These are phyloP conservation scores for Zonitis immaculata DNA, from an alignment of 2,888 invertebrate species.

Conservation along the genomic window DNA sequence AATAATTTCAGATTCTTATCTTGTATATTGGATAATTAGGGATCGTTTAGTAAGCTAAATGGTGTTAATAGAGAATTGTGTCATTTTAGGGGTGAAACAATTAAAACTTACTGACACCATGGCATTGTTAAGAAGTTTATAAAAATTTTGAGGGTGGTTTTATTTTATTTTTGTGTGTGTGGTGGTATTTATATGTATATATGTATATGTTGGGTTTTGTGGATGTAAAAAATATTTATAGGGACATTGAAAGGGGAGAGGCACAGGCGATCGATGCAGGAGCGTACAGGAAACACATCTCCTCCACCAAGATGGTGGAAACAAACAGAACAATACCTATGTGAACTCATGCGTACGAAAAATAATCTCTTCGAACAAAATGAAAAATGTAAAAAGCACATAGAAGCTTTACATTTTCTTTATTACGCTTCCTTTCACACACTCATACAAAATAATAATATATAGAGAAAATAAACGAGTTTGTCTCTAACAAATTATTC, in stretches of 20 bases:
- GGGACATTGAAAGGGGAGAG: constrained; percentile 23
- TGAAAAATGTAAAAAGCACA: constrained; percentile 30
- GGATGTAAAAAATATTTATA: constrained; percentile 7
- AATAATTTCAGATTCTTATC: no score
- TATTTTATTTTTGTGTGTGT: no score
- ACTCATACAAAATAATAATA: no score
- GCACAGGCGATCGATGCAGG: constrained; percentile 40
- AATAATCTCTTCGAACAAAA: constrained; percentile 37
- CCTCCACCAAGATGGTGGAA: constrained; percentile 46
- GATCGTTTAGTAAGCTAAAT: no score
- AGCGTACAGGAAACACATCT: constrained; percentile 43
- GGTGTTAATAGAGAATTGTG: no score
- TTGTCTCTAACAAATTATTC: no score
- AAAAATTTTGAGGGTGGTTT: no score
- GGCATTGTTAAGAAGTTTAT: constrained; percentile 30
- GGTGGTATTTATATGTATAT: constrained; percentile 25
- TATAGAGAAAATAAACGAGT: no score
- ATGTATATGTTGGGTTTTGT: constrained; percentile 23
- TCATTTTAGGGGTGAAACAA: constrained; percentile 12
- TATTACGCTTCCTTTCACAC: constrained; percentile 19
- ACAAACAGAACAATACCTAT: constrained; percentile 46
- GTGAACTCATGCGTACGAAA: constrained; percentile 44
- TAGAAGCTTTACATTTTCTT: constrained; percentile 20
- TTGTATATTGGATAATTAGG: no score
- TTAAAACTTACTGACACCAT: constrained; percentile 34